Evolutionary conservation across 2,797 vertebrate species (phyloP).

Genomic region (Typhlichthys eigenmanni): DNA sequence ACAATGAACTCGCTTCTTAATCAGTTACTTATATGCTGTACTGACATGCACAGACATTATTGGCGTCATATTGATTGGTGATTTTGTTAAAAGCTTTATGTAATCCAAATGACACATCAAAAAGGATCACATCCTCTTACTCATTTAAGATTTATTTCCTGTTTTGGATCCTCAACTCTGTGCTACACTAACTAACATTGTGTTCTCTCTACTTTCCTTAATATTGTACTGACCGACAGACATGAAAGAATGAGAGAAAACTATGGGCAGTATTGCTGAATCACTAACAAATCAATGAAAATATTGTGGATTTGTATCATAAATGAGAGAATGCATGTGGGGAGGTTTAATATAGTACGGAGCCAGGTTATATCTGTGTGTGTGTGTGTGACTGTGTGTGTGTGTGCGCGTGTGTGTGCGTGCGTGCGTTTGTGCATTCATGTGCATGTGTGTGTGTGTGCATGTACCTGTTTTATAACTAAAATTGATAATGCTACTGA

Average conservation of each 20-base stretch:
- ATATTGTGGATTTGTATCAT: slow-evolving; percentile 29
- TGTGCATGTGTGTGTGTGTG: slow-evolving; percentile 2
- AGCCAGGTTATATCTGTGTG: not conserved
- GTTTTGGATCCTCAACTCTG: slow-evolving; percentile 14
- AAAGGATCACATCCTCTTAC: slow-evolving; percentile 21
- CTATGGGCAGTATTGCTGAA: slow-evolving; percentile 20
- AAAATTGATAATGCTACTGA: slow-evolving; percentile 69
- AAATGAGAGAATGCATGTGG: not conserved
- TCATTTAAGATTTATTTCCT: slow-evolving; percentile 26
- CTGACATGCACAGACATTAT: slow-evolving; percentile 24
- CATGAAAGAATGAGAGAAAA: slow-evolving; percentile 17
- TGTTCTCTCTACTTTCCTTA: not conserved
- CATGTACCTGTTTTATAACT: slow-evolving; percentile 1
- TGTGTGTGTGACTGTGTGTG: not conserved
- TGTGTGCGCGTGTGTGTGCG: no score
- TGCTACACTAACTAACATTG: not conserved
- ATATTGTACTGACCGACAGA: slow-evolving; percentile 13
- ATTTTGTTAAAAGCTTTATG: slow-evolving; percentile 23
- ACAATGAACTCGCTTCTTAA: slow-evolving; percentile 40
- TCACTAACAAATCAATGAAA: slow-evolving; percentile 28
- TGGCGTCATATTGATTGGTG: slow-evolving; percentile 18
- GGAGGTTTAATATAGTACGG: not conserved
- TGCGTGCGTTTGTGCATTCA: no score
- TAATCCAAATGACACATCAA: slow-evolving; percentile 24
- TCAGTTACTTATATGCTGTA: slow-evolving; percentile 31